Evolutionary conservation across 2,888 invertebrate species (phyloP).

Genomic region (Petrophora chlorosata): DNA sequence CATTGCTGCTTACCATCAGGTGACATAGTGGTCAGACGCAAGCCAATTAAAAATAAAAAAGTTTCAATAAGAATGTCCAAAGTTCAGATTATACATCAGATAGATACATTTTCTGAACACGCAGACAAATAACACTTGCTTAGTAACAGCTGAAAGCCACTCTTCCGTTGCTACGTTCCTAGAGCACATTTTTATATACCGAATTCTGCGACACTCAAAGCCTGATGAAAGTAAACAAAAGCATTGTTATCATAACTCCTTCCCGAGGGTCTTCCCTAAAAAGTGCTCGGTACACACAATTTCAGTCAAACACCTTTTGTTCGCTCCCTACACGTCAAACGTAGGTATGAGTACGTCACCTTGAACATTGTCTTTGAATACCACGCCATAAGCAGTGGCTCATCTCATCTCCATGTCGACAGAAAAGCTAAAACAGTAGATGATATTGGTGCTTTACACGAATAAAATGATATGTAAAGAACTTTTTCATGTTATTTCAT

Average conservation of each 20-base stretch:
- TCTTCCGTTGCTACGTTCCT: slow-evolving; percentile 37
- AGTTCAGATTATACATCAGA: not conserved
- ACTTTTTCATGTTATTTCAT: no score
- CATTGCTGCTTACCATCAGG: no score
- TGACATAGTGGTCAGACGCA: no score
- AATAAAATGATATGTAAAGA: no score
- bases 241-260: slow-evolving; percentile 50
- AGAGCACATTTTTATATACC: slow-evolving; percentile 44
- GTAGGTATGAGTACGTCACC: slow-evolving; percentile 17
- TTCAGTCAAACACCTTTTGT: slow-evolving; percentile 47
- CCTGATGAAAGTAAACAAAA: slow-evolving; percentile 53
- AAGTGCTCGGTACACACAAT: slow-evolving; percentile 47
- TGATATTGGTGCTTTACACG: no score
- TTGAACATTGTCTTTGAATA: slow-evolving; percentile 36
- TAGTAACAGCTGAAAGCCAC: slow-evolving; percentile 34
- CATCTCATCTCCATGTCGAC: slow-evolving; percentile 29
- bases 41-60: no score
- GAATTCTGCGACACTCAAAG: slow-evolving; percentile 43
- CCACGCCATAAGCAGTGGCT: slow-evolving; percentile 27
- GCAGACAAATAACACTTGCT: not conserved
- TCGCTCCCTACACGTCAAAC: slow-evolving; percentile 31
- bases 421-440: not conserved
- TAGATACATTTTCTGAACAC: not conserved
- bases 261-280: slow-evolving; percentile 44
- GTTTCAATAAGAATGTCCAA: no score